Base-by-base conservation (phyloP, 2,797 vertebrate species). In the Enteromius unitaeniatus region DNA sequence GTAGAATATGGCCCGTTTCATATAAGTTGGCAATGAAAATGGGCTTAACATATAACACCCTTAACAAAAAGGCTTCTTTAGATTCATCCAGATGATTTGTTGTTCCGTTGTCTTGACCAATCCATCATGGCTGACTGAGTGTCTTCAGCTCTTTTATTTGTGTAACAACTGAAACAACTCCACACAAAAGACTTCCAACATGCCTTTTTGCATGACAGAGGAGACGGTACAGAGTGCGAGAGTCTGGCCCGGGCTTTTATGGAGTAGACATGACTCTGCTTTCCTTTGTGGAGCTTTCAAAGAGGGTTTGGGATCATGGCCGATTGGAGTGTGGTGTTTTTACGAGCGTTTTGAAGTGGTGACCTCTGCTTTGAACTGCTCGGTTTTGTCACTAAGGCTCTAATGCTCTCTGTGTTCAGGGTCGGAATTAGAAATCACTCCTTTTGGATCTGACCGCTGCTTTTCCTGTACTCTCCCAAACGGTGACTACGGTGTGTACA, bases 401-500 rank as follows among this genome's bases (percentile, higher is more conserved):
- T 84, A 91, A 82, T 85, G 86, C 86, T 80, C 88, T 91, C 73
- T 84, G 87, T 85, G 67, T 81, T 85, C 55, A 42, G 21, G 55
- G 83, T 81, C 26, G 28, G 7, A 37, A n/a, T 64, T 84, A 47
- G 19, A 64, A 72, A 78, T 64, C 67, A 72, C 37, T 65, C 62
- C 62, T 31, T 65, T 65, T 65, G 62, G 28, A 65, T 65, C 62
- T 65, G 28, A 65, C 62, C 62, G 28, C 62, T 34, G 47, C 21
- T 40, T 21, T 67, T 26, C 73, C 60, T 75, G 17, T 45, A 23
- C 68, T 78, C 60, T 65, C 45, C 42, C 53, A 15, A 40, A 68
- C 3, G 13, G 1, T 42, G 53, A 37, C 19, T 49, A 14, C 1
- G 6, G 79, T 88, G 87, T 88, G 85, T 60, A 34, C 31, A n/a